Conservation (phyloP, 2,888 invertebrate genomes). For the Amblyteles armatorius region DNA sequence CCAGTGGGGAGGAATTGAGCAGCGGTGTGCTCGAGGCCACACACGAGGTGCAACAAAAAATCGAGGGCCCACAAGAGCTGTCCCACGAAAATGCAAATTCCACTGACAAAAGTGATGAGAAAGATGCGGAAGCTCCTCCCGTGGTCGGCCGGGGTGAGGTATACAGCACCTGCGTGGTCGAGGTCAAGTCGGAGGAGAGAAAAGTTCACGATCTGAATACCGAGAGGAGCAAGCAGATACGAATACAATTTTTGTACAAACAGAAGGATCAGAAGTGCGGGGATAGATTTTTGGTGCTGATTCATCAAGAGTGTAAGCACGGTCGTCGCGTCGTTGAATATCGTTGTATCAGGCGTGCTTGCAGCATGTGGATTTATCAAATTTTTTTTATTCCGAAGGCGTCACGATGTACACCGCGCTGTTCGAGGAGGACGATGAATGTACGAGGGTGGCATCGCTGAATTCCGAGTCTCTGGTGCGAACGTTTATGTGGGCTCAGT, state of each 20-base stretch:
- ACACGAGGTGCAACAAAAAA: constrained; percentile 77
- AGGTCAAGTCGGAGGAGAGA: constrained; percentile 85
- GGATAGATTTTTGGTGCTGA: constrained; percentile 90
- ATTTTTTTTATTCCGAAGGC: constrained; percentile 71
- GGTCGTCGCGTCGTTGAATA: background rate
- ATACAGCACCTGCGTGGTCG: constrained; percentile 89
- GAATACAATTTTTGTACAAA: constrained; percentile 92
- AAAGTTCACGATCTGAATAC: constrained; percentile 85
- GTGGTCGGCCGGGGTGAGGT: constrained; percentile 79
- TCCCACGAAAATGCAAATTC: background rate
- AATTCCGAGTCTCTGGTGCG: constrained; percentile 86
- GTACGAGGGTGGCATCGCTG: constrained; percentile 74
- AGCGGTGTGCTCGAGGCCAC: constrained; percentile 88
- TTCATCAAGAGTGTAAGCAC: constrained; percentile 92
- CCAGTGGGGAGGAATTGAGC: constrained; percentile 86
- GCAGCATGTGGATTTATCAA: constrained; percentile 19
- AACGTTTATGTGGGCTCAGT: constrained; percentile 94
- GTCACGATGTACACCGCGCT: constrained; percentile 78
- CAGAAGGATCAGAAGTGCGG: constrained; percentile 82
- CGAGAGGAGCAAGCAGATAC: constrained; percentile 89
- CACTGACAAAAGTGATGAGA: constrained; percentile 62
- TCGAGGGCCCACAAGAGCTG: constrained; percentile 85
- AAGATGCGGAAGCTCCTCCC: constrained; percentile 72
- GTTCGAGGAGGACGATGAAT: constrained; percentile 71
- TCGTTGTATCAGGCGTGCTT: constrained; percentile 26